Base-by-base conservation (phyloP, 2,797 vertebrate species). In the Takifugu ocellatus region DNA sequence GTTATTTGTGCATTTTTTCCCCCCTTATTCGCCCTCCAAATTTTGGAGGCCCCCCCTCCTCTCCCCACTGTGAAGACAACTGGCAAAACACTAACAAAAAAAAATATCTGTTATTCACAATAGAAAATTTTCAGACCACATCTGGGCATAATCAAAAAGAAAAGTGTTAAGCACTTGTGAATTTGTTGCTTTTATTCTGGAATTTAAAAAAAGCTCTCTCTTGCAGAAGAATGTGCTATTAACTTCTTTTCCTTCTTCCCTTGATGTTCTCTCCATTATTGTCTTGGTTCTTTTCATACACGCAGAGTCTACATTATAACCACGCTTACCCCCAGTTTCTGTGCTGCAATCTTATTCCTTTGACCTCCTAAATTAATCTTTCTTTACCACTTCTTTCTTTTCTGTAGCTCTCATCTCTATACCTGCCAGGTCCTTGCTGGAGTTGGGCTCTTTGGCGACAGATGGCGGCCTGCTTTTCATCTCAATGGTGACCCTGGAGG, bases 401-500 rank as follows among this genome's bases (percentile, higher is more conserved):
- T 64, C 42, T 51, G 17, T 21, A 10, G 57, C 25, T 54, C 21
- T 74, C 15, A 21, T 39, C 36, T 39, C 36, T 39, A 14, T 90
- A 89, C 88, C 89, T 79, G 84, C 79, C 56, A 82, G 69, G 51
- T 91, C 90, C 71, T 82, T 85, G 74, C 84, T 77, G 59, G 88
- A 87, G 55, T 75, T 83, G 77, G 81, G 75, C 51, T 92, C 91
- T 81, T 90, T 92, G 77, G 87, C 66, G 51, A 87, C 82, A 68
- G 90, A 82, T 54, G 88, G 80, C 25, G 85, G 71, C 62, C 86
- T 82, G 78, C 84, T 88, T 82, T 89, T 92, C 81, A 91, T 91
- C 85, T 93, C 91, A 29, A 91, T 87, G 74, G 88, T 86, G 25
- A 89, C 91, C 82, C 90, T 88, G 72, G 90, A 88, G 63, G 88